These are phyloP conservation scores for Melolontha melolontha DNA, from an alignment of 2,888 invertebrate species.

Conservation along the genomic window DNA sequence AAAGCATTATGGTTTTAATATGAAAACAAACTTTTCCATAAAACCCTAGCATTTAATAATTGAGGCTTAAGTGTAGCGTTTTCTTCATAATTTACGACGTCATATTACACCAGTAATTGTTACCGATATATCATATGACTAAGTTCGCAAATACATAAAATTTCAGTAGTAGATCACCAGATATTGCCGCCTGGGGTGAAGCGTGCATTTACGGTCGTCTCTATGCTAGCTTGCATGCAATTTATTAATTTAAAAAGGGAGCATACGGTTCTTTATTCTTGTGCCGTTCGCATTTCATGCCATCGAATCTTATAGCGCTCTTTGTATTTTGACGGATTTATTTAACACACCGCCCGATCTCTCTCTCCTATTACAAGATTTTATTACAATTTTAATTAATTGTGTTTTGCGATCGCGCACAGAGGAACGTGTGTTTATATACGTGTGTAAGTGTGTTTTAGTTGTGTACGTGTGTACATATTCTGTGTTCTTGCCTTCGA, in stretches of 20 bases:
- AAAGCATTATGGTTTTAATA: neutral
- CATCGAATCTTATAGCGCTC: conserved; percentile 18
- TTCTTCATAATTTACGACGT: conserved; percentile 46
- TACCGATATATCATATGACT: conserved; percentile 50
- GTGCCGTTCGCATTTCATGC: conserved; percentile 7
- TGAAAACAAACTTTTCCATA: conserved; percentile 18
- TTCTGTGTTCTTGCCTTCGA: conserved; percentile 4
- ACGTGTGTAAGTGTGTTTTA: conserved; percentile 11
- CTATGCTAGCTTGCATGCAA: conserved; percentile 32
- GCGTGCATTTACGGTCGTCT: conserved; percentile 47
- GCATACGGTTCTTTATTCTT: conserved; percentile 3
- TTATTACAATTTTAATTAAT: conserved; percentile 53
- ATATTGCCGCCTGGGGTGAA: conserved; percentile 58
- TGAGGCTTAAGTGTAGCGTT: conserved; percentile 35
- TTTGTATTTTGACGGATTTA: conserved; percentile 41
- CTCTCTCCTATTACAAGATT: conserved; percentile 41
- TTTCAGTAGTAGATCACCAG: conserved; percentile 59
- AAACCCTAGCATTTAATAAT: conserved; percentile 43
- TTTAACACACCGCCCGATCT: conserved; percentile 9
- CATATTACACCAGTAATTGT: conserved; percentile 49
- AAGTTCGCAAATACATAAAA: conserved; percentile 57
- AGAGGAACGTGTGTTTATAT: conserved; percentile 7
- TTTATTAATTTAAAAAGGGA: conserved; percentile 46
- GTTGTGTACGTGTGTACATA: conserved; percentile 24
- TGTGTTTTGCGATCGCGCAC: conserved; percentile 36